Base-by-base conservation (phyloP, 2,113 vertebrate genomes). In the Toxotes chatareus region DNA sequence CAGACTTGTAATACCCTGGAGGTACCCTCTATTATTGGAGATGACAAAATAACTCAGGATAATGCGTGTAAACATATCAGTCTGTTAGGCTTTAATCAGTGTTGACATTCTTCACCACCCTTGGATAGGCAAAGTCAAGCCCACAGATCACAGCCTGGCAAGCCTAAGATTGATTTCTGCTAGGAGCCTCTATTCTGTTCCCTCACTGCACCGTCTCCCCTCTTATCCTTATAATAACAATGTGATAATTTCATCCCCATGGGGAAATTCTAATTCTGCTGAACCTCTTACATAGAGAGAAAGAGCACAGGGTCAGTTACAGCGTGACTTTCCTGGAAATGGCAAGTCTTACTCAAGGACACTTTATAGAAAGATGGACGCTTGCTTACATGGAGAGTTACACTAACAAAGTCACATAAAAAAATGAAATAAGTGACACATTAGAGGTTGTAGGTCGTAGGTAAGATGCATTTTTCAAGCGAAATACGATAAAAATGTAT, bases 91-190 rank as follows among this genome's bases (percentile, higher is more conserved):
- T 84, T 49, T 90, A 85, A 94, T 88, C 86, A 64, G 56, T 73
- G 73, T 65, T 93, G 63, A 97, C 96, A 0, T 95, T 94, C 4
- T 94, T 95, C 1, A 96, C 95, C 83, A 96, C 96, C 31, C 95
- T 94, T 0, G 96, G 61, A 76, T 23, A 66, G 80, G 76, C 73
- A 88, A 85, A 83, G 79, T 83, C 65, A 56, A 75, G 81, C 72
- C 82, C 66, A 21, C 53, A 86, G 86, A 91, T 79, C 85, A 79
- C 46, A 80, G 76, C 59, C 78, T 84, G 79, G 61, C 77, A 86
- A 70, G 73, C 11, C 70, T 42, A 44, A 71, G 55, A 77, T 42
- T 83, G 64, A 85, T 89, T 89, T 65, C 57, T 6, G 57, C 78
- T 14, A n/a, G 55, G 44, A 82, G 76, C 53, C 44, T 61, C 57